These are phyloP conservation scores for Eueides isabella DNA, from an alignment of 1,140 invertebrate genomes.

Conservation along the genomic window DNA sequence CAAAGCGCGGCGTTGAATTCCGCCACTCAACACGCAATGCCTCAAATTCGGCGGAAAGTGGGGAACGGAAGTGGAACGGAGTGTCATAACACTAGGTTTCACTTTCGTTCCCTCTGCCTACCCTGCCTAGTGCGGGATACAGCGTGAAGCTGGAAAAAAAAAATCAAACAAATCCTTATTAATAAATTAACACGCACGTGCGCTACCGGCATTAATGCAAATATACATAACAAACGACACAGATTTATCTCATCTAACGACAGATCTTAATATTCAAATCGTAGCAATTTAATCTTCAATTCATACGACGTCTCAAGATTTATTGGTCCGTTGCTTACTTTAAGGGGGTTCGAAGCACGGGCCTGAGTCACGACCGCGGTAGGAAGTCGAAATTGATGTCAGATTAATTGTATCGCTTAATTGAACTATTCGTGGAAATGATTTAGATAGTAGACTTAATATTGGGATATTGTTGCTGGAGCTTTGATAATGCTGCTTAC, in stretches of 20 bases:
- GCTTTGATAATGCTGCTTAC: neutral
- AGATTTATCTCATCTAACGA: conserved; percentile 19
- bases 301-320: conserved; percentile 44
- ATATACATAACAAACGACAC: neutral
- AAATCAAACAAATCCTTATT: neutral
- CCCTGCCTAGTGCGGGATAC: no score
- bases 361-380: conserved; percentile 48
- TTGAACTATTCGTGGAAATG: conserved; percentile 35
- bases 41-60: no score
- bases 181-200: neutral
- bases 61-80: no score
- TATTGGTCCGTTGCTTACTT: conserved; percentile 47
- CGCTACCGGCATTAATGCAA: neutral
- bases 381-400: conserved; percentile 49
- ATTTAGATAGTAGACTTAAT: conserved; percentile 21
- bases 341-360: conserved; percentile 46
- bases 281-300: conserved; percentile 30
- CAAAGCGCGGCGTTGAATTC: no score
- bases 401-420: conserved; percentile 47
- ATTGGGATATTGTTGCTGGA: neutral
- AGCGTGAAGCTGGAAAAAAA: no score
- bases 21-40: no score
- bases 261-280: conserved; percentile 27
- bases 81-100: no score
- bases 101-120: no score